These are phyloP conservation scores for Poecilia wingei DNA, from an alignment of 2,797 vertebrate genomes.

Conservation along the genomic window DNA sequence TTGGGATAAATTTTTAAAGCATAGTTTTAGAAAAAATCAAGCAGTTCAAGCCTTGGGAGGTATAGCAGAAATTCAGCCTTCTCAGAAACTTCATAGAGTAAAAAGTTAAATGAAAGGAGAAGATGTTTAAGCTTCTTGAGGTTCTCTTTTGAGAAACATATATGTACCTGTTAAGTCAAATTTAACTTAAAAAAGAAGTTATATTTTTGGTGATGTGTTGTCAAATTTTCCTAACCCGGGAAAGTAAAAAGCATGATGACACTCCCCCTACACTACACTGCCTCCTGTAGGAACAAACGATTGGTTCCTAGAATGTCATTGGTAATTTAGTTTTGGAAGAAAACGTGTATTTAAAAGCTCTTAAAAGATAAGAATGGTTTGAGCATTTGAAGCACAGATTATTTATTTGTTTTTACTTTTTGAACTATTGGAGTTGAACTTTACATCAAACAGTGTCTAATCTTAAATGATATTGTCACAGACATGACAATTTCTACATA, in stretches of 20 bases:
- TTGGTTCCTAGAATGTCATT: neutral
- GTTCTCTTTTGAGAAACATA: slow-evolving; percentile 46
- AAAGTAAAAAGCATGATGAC: neutral
- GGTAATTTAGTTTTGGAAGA: neutral
- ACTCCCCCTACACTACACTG: neutral
- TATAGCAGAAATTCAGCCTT: slow-evolving; percentile 76
- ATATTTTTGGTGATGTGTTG: neutral
- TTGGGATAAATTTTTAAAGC: slow-evolving; percentile 74
- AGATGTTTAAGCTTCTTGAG: slow-evolving; percentile 78
- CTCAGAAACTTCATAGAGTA: slow-evolving; percentile 75
- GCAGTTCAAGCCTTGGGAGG: slow-evolving; percentile 76
- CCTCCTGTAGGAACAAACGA: neutral
- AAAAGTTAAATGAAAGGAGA: slow-evolving; percentile 86
- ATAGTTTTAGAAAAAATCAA: slow-evolving; percentile 93
- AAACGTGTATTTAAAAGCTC: neutral
- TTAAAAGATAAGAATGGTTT: neutral
- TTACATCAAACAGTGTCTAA: neutral
- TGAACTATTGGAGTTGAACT: neutral
- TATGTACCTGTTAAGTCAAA: neutral
- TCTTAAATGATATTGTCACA: neutral
- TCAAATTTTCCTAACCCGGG: neutral
- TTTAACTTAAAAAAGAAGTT: neutral
- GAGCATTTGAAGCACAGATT: neutral
- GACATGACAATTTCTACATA: neutral
- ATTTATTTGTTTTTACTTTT: neutral